phyloP scores from a whole-genome alignment of 2,113 vertebrate genomes.

The Mionectes macconnelli region DNA sequence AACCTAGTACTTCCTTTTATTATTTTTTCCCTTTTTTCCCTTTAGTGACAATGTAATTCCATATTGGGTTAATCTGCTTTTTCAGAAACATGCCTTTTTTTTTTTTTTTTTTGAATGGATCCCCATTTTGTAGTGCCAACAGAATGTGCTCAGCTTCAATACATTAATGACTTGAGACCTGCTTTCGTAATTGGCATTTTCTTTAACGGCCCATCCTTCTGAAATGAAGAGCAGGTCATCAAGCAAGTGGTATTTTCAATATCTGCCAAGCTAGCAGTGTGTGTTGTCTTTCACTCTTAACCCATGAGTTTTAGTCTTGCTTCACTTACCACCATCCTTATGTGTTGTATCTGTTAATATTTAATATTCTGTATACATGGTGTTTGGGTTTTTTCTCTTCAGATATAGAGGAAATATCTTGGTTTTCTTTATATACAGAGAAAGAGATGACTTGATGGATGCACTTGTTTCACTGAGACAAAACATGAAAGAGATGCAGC shows the following conservation, averaged over 20 bases:
- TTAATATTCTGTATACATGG: not conserved
- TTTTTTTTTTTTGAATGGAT: not conserved
- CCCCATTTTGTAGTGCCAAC: not conserved
- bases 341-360: not conserved
- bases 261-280: not conserved
- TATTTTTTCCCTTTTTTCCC: not conserved
- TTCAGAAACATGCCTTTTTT: not conserved
- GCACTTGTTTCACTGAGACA: constrained; percentile 77
- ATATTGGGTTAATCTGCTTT: not conserved
- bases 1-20: not conserved
- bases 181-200: not conserved
- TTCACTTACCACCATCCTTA: not conserved
- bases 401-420: not conserved
- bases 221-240: not conserved
- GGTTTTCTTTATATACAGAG: constrained; percentile 71
- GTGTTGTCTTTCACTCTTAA: not conserved
- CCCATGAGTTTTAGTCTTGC: not conserved
- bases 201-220: not conserved
- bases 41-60: not conserved
- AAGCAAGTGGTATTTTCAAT: not conserved
- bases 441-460: constrained; percentile 87
- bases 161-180: not conserved
- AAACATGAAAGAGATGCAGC: constrained; percentile 79
- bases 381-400: not conserved
- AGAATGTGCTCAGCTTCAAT: not conserved